phyloP scores from a whole-genome alignment of 2,797 vertebrate genomes.

The Eidolon dupreanum region DNA sequence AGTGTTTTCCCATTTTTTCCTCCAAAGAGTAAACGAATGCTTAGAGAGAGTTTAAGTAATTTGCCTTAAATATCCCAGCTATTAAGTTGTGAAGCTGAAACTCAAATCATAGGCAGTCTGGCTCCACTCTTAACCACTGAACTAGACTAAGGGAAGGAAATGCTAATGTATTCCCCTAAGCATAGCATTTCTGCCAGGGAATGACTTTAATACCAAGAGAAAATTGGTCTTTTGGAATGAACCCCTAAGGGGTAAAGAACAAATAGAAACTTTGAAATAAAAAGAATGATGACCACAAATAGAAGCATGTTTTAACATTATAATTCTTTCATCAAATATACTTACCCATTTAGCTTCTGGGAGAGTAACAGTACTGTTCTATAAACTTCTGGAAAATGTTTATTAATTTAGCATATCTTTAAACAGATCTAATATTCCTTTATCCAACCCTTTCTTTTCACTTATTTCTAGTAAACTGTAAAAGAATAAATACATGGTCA shows the following conservation, averaged over 20 bases:
- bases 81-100: constrained; percentile 18
- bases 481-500: background rate
- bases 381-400: background rate
- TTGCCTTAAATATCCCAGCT: background rate
- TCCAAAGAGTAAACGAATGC: constrained; percentile 3
- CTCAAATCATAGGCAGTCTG: constrained; percentile 37
- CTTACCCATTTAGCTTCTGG: constrained; percentile 19
- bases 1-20: background rate
- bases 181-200: background rate
- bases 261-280: constrained; percentile 54
- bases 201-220: background rate
- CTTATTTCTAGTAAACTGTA: background rate
- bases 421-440: background rate
- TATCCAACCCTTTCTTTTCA: background rate
- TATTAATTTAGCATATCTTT: background rate
- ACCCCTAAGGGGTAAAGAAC: background rate
- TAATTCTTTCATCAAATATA: constrained; percentile 25
- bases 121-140: background rate
- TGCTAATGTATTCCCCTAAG: background rate
- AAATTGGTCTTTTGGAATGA: constrained; percentile 44
- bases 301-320: constrained; percentile 16
- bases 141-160: background rate
- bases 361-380: background rate
- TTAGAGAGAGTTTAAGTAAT: background rate
- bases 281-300: constrained; percentile 14